Evolutionary conservation across 2,888 invertebrate genomes (phyloP).

Genomic region (Melinaea menophilus): DNA sequence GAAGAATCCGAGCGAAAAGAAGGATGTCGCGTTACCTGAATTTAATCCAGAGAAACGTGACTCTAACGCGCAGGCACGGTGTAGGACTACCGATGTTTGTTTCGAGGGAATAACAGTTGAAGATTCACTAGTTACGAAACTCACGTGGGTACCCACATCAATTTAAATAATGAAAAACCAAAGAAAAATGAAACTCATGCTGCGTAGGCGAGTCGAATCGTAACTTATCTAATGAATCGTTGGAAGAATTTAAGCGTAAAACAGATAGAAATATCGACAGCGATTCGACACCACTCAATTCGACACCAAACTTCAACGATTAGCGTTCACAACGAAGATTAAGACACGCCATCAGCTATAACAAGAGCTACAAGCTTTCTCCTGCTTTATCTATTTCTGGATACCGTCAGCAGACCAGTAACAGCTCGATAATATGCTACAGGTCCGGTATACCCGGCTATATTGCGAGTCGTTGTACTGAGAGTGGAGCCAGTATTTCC

Average conservation of each 20-base stretch:
- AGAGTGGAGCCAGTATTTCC: neutral
- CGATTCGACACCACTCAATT: conserved; percentile 25
- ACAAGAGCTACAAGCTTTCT: conserved; percentile 17
- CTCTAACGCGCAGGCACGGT: neutral
- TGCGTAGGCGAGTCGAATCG: conserved; percentile 20
- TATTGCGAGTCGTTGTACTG: neutral
- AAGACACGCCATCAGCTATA: conserved; percentile 16
- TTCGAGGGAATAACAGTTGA: neutral
- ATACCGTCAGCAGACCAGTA: no score
- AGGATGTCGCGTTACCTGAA: neutral
- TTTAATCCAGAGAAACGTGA: conserved; percentile 3
- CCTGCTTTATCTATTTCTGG: no score
- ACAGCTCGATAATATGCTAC: no score
- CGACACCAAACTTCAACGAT: conserved; percentile 22
- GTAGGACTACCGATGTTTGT: neutral
- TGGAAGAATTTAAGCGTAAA: conserved; percentile 24
- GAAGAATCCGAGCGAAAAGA: neutral
- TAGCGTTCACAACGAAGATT: conserved; percentile 23
- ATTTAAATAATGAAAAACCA: conserved; percentile 16
- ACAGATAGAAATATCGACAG: conserved; percentile 23
- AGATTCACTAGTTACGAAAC: neutral
- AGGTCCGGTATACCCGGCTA: no score
- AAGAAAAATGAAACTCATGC: conserved; percentile 22
- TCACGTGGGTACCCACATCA: conserved; percentile 5
- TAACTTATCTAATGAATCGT: conserved; percentile 19